Evolutionary conservation across 2,113 vertebrate species (phyloP).

Genomic region (Proterorhinus semilunaris): DNA sequence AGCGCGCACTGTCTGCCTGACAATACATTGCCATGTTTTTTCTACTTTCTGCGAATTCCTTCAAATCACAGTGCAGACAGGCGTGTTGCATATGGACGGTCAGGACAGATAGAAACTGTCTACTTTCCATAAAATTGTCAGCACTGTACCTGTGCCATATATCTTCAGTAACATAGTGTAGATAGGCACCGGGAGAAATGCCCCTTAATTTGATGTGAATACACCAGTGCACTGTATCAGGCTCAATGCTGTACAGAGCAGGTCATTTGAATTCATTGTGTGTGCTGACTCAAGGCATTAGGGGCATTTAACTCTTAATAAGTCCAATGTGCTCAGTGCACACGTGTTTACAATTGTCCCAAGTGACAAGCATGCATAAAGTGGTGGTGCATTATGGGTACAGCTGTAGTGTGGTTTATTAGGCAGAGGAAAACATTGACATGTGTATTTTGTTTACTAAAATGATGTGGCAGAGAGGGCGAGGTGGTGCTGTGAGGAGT

Average conservation of each 20-base stretch:
- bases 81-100: conserved; percentile 28
- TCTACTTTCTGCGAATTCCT: conserved; percentile 14
- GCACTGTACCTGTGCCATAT: conserved; percentile 54
- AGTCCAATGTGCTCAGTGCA: conserved; percentile 14
- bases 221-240: conserved; percentile 36
- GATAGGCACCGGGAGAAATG: conserved; percentile 56
- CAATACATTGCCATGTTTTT: conserved; percentile 4
- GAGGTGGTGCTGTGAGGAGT: not conserved
- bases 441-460: conserved; percentile 51
- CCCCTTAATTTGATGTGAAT: conserved; percentile 47
- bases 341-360: conserved; percentile 15
- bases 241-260: conserved; percentile 28
- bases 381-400: conserved; percentile 18
- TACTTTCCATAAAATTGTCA: conserved; percentile 59
- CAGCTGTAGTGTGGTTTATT: conserved; percentile 26
- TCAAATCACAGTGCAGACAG: conserved; percentile 47
- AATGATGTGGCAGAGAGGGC: conserved; percentile 4
- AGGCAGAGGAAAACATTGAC: conserved; percentile 31
- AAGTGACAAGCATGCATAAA: conserved; percentile 23
- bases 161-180: conserved; percentile 62
- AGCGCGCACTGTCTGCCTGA: not conserved
- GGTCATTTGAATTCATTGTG: conserved; percentile 53
- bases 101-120: conserved; percentile 54
- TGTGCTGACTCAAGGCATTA: conserved; percentile 51
- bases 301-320: conserved; percentile 44